Conservation (phyloP, 2,888 invertebrate species). For the Cybosia mesomella region DNA sequence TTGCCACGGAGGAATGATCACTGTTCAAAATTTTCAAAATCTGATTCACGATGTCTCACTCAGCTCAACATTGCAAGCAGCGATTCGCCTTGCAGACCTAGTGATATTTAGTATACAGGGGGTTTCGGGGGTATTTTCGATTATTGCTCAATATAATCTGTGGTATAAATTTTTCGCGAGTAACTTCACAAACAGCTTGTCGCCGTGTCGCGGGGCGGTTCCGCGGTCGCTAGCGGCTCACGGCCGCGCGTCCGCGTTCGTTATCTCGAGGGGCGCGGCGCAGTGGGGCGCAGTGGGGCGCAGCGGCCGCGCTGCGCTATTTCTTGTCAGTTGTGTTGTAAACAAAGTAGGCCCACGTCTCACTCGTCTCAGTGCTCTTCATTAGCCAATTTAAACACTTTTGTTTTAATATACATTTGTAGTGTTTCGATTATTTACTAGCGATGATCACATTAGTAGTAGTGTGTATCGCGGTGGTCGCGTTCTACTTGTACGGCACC, state of each 20-base stretch:
- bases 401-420: background rate
- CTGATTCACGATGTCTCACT: too few relatives aligned
- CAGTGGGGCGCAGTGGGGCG: background rate
- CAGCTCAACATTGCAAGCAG: too few relatives aligned
- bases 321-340: background rate
- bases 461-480: conserved; percentile 32
- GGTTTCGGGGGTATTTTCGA: too few relatives aligned
- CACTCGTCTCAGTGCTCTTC: background rate
- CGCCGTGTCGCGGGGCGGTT: too few relatives aligned
- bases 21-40: too few relatives aligned
- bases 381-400: background rate
- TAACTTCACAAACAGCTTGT: background rate
- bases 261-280: background rate
- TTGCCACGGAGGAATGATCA: too few relatives aligned
- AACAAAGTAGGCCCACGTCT: background rate
- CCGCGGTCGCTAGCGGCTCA: too few relatives aligned
- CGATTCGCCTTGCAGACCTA: too few relatives aligned
- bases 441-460: conserved; percentile 15
- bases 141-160: too few relatives aligned
- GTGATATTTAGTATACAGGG: too few relatives aligned
- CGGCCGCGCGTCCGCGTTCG: background rate
- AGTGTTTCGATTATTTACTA: background rate
- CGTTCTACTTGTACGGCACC: conserved; percentile 63
- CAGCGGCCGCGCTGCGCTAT: background rate
- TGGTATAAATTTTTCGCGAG: conserved; percentile 4